Evolutionary conservation across 2,797 vertebrate species (phyloP).

Genomic region (Mus caroli): DNA sequence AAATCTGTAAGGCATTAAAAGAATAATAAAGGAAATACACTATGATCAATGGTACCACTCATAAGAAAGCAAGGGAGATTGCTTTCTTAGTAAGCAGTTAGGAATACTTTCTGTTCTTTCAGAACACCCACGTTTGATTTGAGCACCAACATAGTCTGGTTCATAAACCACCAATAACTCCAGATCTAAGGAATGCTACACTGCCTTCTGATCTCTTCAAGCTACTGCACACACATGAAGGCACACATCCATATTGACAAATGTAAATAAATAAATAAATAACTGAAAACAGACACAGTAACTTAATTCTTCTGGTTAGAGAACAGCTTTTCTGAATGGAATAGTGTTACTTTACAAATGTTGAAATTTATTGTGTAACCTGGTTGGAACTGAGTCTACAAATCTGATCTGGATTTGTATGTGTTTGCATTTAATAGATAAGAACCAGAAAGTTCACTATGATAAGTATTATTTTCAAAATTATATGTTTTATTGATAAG

Average conservation of each 20-base stretch:
- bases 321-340: background rate
- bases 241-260: background rate
- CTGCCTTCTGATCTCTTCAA: too few species aligned
- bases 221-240: too few species aligned
- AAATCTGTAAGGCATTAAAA: background rate
- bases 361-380: background rate
- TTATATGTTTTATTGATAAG: background rate
- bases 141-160: too few species aligned
- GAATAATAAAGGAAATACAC: background rate
- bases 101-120: background rate
- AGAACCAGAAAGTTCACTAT: background rate
- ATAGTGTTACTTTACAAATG: background rate
- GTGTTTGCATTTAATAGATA: background rate
- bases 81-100: too few species aligned
- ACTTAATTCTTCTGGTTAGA: background rate
- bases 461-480: background rate
- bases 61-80: background rate
- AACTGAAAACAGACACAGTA: background rate
- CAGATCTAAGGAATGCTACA: too few species aligned
- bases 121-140: too few species aligned
- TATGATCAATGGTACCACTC: background rate
- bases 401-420: too few species aligned
- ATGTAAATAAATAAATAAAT: background rate
- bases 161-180: too few species aligned
- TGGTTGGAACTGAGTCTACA: too few species aligned